Conservation (phyloP, 2,797 vertebrate genomes). For the Saguinus oedipus region DNA sequence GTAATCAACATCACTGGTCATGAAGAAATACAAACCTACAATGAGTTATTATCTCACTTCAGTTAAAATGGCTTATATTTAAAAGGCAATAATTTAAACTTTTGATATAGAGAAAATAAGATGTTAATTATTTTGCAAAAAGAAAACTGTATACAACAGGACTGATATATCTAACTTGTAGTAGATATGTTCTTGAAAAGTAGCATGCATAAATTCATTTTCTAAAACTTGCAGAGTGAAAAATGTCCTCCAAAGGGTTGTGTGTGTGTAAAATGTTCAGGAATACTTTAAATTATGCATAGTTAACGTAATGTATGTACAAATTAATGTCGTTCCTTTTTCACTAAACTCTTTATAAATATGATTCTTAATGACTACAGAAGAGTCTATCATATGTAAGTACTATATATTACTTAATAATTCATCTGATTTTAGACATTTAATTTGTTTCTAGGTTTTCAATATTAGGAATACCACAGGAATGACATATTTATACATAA, state of each 20-base stretch:
- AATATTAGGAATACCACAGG: conserved; percentile 7
- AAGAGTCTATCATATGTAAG: background rate
- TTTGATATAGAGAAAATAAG: background rate
- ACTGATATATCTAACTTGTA: background rate
- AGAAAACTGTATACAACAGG: background rate
- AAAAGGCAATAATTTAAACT: background rate
- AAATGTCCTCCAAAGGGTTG: background rate
- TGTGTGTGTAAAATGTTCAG: background rate
- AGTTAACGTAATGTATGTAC: background rate
- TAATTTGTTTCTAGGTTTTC: conserved; percentile 4
- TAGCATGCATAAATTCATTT: background rate
- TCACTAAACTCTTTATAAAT: background rate
- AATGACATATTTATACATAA: background rate
- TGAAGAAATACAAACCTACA: background rate
- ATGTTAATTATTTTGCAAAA: background rate
- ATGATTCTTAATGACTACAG: background rate
- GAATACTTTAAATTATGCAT: background rate
- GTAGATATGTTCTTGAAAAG: background rate
- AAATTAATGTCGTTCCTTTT: background rate
- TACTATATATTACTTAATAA: background rate
- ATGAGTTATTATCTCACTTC: background rate
- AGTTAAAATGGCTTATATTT: background rate
- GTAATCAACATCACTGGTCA: background rate
- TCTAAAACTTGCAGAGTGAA: conserved; percentile 9
- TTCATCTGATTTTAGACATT: conserved; percentile 22